A percentile compares a stretch with the other conserved stretches of the same genome.
These are phyloP conservation scores for Peromyscus maniculatus DNA, from an alignment of 2,113 vertebrate species.

Conservation along the genomic window DNA sequence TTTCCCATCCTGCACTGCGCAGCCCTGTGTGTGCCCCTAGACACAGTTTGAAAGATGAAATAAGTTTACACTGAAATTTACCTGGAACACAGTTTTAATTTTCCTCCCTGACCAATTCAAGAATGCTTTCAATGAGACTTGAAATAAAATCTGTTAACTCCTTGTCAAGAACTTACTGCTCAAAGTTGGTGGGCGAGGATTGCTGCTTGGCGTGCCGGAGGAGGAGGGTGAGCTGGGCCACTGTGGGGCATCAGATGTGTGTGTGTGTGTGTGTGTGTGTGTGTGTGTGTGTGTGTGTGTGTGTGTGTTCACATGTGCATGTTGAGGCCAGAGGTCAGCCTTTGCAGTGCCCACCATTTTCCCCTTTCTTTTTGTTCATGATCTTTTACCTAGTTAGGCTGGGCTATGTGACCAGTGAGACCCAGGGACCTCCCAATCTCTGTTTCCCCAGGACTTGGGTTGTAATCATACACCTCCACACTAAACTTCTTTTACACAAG, in stretches of 20 bases:
- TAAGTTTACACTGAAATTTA: constrained; percentile 53
- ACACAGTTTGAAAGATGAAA: constrained; percentile 59
- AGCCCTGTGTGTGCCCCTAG: constrained; percentile 49
- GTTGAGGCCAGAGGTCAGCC: neutral
- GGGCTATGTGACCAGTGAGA: neutral
- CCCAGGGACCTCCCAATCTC: neutral
- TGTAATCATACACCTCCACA: neutral
- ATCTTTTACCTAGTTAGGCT: neutral
- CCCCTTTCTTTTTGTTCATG: neutral
- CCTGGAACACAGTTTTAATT: neutral
- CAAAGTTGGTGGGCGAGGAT: neutral
- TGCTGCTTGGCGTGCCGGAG: neutral
- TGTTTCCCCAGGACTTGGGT: neutral
- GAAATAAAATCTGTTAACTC: constrained; percentile 50
- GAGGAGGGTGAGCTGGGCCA: neutral
- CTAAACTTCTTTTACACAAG: neutral
- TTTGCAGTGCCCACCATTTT: neutral
- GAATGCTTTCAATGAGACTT: constrained; percentile 8
- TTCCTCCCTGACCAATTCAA: neutral
- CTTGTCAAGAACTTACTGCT: constrained; percentile 12
- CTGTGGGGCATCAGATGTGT: no score
- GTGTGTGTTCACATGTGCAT: neutral
- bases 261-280: no score
- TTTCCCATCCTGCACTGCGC: constrained; percentile 63
- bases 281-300: neutral